Evolutionary conservation across 2,888 invertebrate species (phyloP).

Genomic region (Orgyia antiqua): DNA sequence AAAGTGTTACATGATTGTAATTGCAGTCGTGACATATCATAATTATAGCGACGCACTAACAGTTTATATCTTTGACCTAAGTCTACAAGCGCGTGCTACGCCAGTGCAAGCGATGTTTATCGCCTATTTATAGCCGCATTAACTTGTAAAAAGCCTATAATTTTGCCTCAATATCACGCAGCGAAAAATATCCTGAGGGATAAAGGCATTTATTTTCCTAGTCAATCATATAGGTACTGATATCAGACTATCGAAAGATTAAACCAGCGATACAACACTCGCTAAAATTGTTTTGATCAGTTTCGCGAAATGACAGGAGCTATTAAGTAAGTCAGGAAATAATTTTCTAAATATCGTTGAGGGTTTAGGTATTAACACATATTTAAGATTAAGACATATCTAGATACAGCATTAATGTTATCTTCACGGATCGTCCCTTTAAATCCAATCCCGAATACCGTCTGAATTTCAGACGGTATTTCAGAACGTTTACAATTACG

Average conservation of each 20-base stretch:
- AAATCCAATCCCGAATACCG: too few relatives aligned
- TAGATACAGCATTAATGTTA: too few relatives aligned
- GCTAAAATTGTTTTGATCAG: slow-evolving; percentile 16
- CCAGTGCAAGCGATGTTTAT: slow-evolving; percentile 51
- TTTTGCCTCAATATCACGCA: slow-evolving; percentile 43
- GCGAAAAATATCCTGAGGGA: slow-evolving; percentile 63
- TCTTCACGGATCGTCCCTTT: too few relatives aligned
- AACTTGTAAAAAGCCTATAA: slow-evolving; percentile 68
- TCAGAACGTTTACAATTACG: too few relatives aligned
- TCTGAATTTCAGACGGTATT: too few relatives aligned
- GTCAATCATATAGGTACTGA: slow-evolving; percentile 29
- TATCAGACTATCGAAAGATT: slow-evolving; percentile 27
- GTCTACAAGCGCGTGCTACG: slow-evolving; percentile 48
- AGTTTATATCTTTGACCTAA: slow-evolving; percentile 30
- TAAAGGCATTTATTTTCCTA: slow-evolving; percentile 25
- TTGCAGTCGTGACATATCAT: too few relatives aligned
- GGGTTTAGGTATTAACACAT: too few relatives aligned
- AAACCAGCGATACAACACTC: slow-evolving; percentile 15
- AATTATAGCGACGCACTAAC: too few relatives aligned
- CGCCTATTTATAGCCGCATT: slow-evolving; percentile 64
- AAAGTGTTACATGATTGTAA: too few relatives aligned
- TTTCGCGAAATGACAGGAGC: slow-evolving; percentile 14
- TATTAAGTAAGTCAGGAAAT: too few relatives aligned
- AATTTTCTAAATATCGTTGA: too few relatives aligned
- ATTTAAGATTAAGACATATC: too few relatives aligned